A percentile compares a stretch with the other conserved stretches of the same genome.
These are phyloP conservation scores for Drosophila nigricruria DNA, from an alignment of 2,888 invertebrate species.

Conservation along the genomic window DNA sequence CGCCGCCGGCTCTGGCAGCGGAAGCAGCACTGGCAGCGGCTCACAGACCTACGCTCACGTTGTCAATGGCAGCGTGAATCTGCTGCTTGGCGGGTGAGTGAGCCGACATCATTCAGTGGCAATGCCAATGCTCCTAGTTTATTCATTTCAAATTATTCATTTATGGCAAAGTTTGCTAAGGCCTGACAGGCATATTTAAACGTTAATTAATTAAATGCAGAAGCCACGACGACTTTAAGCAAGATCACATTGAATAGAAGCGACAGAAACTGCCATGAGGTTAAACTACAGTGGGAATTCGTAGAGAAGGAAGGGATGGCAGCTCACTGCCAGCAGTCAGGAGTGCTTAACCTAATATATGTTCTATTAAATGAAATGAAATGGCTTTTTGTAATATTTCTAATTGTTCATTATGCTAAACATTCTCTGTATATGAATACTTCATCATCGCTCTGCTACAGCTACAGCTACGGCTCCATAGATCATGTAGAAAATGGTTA, in stretches of 20 bases:
- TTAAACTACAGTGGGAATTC: neutral
- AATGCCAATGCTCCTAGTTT: constrained; percentile 21
- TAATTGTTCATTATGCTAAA: constrained; percentile 37
- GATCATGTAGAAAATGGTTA: constrained; percentile 50
- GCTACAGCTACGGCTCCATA: constrained; percentile 23
- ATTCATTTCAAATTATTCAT: constrained; percentile 45
- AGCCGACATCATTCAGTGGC: neutral
- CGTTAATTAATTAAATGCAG: constrained; percentile 3
- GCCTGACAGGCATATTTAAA: constrained; percentile 2
- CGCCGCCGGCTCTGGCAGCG: constrained; percentile 58
- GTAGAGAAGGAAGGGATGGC: neutral
- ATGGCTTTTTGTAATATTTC: constrained; percentile 25
- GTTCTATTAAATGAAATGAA: constrained; percentile 14
- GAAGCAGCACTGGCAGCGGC: constrained; percentile 54
- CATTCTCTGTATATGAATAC: constrained; percentile 8
- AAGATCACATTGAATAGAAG: neutral
- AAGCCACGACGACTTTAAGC: neutral
- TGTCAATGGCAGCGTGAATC: constrained; percentile 88
- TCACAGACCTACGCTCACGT: constrained; percentile 76
- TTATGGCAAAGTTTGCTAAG: constrained; percentile 31
- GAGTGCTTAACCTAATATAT: neutral
- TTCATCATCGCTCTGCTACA: constrained; percentile 20
- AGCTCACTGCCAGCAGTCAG: no score
- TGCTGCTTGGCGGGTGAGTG: constrained; percentile 92
- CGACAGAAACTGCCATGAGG: neutral